Evolutionary conservation across 2,888 invertebrate genomes (phyloP).

Genomic region (Plusia festucae): DNA sequence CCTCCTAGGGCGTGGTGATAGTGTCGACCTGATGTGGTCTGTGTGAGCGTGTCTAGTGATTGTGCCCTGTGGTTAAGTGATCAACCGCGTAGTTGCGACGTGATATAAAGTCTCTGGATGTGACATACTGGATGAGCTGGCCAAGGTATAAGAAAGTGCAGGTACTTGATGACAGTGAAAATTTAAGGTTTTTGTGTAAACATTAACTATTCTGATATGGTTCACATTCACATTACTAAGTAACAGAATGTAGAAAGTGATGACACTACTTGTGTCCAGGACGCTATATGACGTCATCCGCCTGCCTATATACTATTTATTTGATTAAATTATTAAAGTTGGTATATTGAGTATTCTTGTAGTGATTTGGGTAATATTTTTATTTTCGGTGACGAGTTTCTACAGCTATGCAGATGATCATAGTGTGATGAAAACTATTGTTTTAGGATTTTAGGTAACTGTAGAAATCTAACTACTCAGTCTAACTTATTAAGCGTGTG

Average conservation of each 20-base stretch:
- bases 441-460: background rate
- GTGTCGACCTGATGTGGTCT: constrained; percentile 21
- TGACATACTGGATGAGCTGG: constrained; percentile 24
- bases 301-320: constrained; percentile 58
- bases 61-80: constrained; percentile 34
- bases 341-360: constrained; percentile 33
- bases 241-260: constrained; percentile 17
- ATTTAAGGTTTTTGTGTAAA: constrained; percentile 8
- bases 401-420: background rate
- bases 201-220: background rate
- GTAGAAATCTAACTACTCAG: background rate
- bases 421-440: background rate
- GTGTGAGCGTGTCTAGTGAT: constrained; percentile 39
- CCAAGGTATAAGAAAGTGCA: constrained; percentile 38
- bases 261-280: constrained; percentile 26
- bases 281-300: constrained; percentile 20
- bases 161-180: constrained; percentile 14
- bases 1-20: constrained; percentile 14
- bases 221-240: constrained; percentile 16
- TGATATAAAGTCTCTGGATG: constrained; percentile 36
- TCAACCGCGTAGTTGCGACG: constrained; percentile 28
- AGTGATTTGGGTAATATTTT: constrained; percentile 37
- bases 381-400: constrained; percentile 7
- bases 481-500: background rate
- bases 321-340: constrained; percentile 55